A percentile compares a stretch with the other conserved stretches of the same genome.
Evolutionary conservation across 2,888 invertebrate genomes (phyloP).

Genomic region (Caenorhabditis afra): DNA sequence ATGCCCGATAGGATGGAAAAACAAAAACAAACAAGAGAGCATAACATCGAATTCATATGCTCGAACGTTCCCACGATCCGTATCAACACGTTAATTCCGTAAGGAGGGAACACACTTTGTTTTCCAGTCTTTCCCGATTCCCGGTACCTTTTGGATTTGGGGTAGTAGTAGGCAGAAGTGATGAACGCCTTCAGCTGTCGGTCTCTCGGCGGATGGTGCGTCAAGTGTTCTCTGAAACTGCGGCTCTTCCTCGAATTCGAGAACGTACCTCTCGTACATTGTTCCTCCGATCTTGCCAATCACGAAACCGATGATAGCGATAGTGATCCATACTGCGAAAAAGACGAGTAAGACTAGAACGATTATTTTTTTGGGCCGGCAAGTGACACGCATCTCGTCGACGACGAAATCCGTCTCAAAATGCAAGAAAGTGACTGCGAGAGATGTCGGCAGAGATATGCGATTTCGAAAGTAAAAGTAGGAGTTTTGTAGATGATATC

Average conservation of each 20-base stretch:
- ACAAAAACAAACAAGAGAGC: too few species aligned
- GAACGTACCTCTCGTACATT: neutral
- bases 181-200: constrained; percentile 44
- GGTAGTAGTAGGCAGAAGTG: constrained; percentile 54
- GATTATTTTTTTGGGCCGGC: constrained; percentile 27
- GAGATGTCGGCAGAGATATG: too few species aligned
- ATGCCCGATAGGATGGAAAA: too few species aligned
- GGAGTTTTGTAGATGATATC: neutral
- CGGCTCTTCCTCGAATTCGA: neutral
- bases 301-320: constrained; percentile 20
- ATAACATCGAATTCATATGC: too few species aligned
- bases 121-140: too few species aligned
- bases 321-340: constrained; percentile 25
- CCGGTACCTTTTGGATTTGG: constrained; percentile 36
- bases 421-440: neutral
- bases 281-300: neutral
- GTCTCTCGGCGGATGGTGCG: neutral
- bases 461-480: neutral
- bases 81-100: too few species aligned
- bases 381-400: constrained; percentile 18
- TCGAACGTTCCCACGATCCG: too few species aligned
- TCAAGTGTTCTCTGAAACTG: constrained; percentile 10
- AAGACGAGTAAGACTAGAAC: constrained; percentile 26
- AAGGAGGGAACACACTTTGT: too few species aligned
- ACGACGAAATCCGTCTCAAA: neutral